phyloP scores from a whole-genome alignment of 2,113 vertebrate species.

The Salvelinus alpinus region DNA sequence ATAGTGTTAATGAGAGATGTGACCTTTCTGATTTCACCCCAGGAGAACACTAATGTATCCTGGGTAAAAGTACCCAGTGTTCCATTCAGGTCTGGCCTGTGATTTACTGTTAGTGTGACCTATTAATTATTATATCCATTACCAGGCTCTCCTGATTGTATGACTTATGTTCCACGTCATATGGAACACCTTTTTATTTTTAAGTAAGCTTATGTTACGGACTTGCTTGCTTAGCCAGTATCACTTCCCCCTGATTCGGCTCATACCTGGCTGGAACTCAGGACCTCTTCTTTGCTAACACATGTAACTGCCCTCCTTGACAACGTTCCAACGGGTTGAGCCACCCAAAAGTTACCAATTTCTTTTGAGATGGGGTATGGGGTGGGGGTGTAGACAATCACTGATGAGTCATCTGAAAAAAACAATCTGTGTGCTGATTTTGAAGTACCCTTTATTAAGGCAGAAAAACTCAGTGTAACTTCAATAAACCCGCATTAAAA shows the following conservation, averaged over 20 bases:
- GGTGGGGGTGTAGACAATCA: neutral
- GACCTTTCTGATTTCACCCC: constrained; percentile 71
- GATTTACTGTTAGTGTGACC: constrained; percentile 64
- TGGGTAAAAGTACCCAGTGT: constrained; percentile 64
- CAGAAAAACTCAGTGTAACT: constrained; percentile 50
- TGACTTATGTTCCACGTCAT: constrained; percentile 54
- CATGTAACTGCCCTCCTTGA: too few species aligned
- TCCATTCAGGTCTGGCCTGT: constrained; percentile 39
- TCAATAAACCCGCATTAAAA: constrained; percentile 56
- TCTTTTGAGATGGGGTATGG: neutral
- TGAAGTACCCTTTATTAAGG: neutral
- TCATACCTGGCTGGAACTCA: too few species aligned
- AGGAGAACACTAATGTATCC: constrained; percentile 67
- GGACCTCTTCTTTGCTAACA: too few species aligned
- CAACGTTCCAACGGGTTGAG: too few species aligned
- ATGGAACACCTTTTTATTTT: neutral
- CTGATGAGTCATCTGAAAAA: too few species aligned
- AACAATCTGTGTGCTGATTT: neutral
- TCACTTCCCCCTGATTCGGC: too few species aligned
- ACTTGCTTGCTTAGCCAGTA: too few species aligned
- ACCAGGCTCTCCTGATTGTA: constrained; percentile 51
- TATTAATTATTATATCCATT: constrained; percentile 73
- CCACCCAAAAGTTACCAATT: neutral
- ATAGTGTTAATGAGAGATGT: constrained; percentile 66
- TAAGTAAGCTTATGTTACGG: too few species aligned